Evolutionary conservation across 92 coral and sea anemone species (phyloP), one percentile per base, ranked within the genome.

Genomic region (Diadumene lineata): DNA sequence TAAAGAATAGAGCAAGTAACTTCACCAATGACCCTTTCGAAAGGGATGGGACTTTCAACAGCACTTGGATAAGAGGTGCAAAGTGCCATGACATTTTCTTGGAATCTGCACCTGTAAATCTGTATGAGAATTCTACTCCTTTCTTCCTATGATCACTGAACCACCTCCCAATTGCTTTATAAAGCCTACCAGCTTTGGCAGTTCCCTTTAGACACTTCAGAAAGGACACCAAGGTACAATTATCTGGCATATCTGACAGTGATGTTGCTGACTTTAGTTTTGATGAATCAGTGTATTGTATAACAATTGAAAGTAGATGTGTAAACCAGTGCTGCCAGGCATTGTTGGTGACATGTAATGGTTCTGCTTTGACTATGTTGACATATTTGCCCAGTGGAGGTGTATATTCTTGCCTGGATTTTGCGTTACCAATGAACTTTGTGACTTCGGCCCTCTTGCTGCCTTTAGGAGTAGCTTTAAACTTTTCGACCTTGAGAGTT

Each of bases 281-380:
- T 60, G 31, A 50, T 31, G 74, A 67, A 57, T 62, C 43, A 61
- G 90, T 75, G 53, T 75, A 81, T 24, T 81, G 79, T 80, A 86
- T 75, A 60, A 81, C 90, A 57, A 81, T 86, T 23, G 60, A 17
- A 0, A 86, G 31, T 18, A 77, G 34, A 66, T 44, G 64, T 38
- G 26, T 25, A 60, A 88, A 88, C 87, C 93, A 88, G 27, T 79
- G 80, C 69, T 88, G 88, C 86, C 89, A 88, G 50, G 84, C 90
- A 85, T 85, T 89, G 77, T 89, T 89, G 6, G 84, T 85, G 56
- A 82, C 79, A 74, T 89, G 82, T 4, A 68, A 63, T 13, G 82
- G 86, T 62, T 85, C 86, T 19, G 90, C 82, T 61, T 73, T 80
- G 2, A 74, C 31, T 29, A 10, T 43, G 70, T 80, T 65, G 7